Conservation (phyloP, 2,113 vertebrate genomes). For the Grallaria varia region DNA sequence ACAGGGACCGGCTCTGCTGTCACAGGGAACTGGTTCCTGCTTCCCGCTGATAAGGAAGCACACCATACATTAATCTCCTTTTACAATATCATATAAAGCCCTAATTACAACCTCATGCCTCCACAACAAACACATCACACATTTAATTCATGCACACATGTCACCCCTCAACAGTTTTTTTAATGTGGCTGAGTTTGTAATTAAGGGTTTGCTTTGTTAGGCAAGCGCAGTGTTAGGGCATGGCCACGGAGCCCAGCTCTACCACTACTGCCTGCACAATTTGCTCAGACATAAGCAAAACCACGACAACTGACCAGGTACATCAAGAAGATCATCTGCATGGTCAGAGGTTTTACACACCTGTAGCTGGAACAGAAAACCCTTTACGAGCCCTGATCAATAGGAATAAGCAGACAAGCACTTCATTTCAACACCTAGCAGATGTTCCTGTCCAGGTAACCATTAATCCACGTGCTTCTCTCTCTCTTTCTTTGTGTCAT, state of each 20-base stretch:
- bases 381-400: not conserved
- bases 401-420: not conserved
- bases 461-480: not conserved
- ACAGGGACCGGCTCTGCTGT: not conserved
- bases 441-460: not conserved
- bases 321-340: not conserved
- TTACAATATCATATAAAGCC: constrained; percentile 5
- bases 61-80: not conserved
- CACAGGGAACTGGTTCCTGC: constrained; percentile 27
- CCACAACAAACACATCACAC: not conserved
- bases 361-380: not conserved
- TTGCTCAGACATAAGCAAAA: not conserved
- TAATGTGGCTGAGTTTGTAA: not conserved
- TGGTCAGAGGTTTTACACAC: not conserved
- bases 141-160: constrained; percentile 9
- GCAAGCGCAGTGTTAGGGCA: not conserved
- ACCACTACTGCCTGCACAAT: not conserved
- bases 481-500: not conserved
- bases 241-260: not conserved
- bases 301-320: not conserved
- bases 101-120: constrained; percentile 49
- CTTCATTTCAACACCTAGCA: not conserved
- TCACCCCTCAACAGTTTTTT: not conserved
- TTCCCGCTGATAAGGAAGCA: constrained; percentile 3
- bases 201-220: not conserved